Conservation (phyloP, 1,140 invertebrate genomes). For the Acromyrmex heyeri region DNA sequence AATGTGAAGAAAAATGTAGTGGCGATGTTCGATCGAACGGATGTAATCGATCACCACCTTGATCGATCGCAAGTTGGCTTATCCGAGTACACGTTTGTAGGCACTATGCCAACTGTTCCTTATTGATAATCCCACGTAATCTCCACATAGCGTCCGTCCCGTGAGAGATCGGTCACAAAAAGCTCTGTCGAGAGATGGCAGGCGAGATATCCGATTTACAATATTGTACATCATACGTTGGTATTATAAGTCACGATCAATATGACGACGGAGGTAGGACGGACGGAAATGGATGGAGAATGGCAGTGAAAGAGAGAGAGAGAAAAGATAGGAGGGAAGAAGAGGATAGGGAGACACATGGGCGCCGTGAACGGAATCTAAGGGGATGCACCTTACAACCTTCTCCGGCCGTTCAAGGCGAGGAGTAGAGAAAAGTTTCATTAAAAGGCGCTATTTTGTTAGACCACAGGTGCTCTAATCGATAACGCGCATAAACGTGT, state of each 20-base stretch:
- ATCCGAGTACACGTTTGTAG: conserved; percentile 15
- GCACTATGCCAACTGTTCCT: conserved; percentile 19
- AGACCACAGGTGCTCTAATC: conserved; percentile 13
- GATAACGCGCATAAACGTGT: conserved; percentile 21
- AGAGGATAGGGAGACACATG: neutral
- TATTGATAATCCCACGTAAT: conserved; percentile 57
- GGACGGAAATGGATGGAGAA: conserved; percentile 38
- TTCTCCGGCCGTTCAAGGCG: neutral
- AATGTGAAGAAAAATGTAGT: too few species aligned
- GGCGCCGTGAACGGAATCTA: conserved; percentile 12
- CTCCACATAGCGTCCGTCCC: neutral
- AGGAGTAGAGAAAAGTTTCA: conserved; percentile 6
- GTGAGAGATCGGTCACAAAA: conserved; percentile 38
- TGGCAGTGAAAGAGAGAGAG: neutral
- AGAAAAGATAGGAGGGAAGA: neutral
- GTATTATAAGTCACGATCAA: conserved; percentile 61
- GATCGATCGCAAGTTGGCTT: conserved; percentile 34
- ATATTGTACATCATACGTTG: conserved; percentile 28
- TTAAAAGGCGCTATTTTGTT: conserved; percentile 26
- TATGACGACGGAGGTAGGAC: conserved; percentile 24
- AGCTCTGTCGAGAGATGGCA: conserved; percentile 18
- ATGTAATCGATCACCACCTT: conserved; percentile 50
- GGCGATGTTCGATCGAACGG: neutral
- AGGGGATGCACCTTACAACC: conserved; percentile 4
- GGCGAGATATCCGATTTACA: conserved; percentile 47